Evolutionary conservation across 2,888 invertebrate species (phyloP).

Genomic region (Polyommatus iphigenia): DNA sequence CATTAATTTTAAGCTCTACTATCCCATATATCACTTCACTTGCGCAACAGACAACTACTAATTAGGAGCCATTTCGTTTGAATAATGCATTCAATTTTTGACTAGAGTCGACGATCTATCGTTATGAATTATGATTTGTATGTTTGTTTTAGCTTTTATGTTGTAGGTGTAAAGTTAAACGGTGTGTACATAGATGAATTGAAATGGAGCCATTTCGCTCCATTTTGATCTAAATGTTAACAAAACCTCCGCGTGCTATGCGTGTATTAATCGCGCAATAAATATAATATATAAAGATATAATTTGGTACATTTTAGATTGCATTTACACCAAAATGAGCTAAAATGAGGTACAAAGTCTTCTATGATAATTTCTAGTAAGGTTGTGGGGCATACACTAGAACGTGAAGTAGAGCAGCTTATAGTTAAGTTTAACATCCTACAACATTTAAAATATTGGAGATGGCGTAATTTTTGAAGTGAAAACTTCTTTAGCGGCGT

Average conservation of each 20-base stretch:
- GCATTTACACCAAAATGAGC: too few relatives aligned
- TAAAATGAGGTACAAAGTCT: too few relatives aligned
- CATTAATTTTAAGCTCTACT: not conserved
- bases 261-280: too few relatives aligned
- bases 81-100: not conserved
- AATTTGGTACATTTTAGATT: too few relatives aligned
- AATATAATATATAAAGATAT: too few relatives aligned
- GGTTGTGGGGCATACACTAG: too few relatives aligned
- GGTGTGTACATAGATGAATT: too few relatives aligned
- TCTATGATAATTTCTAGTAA: too few relatives aligned
- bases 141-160: not conserved
- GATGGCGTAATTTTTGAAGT: not conserved
- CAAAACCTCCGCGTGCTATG: not conserved
- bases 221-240: not conserved
- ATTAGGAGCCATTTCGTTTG: not conserved
- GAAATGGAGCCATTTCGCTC: not conserved
- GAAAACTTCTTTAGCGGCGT: too few relatives aligned
- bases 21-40: not conserved
- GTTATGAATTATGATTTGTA: not conserved
- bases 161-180: not conserved
- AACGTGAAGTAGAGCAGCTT: too few relatives aligned
- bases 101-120: not conserved
- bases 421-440: too few relatives aligned
- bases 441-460: not conserved
- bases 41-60: constrained; percentile 14